Base-by-base conservation (phyloP, 2,113 vertebrate species). In the Anser brachyrhynchus region DNA sequence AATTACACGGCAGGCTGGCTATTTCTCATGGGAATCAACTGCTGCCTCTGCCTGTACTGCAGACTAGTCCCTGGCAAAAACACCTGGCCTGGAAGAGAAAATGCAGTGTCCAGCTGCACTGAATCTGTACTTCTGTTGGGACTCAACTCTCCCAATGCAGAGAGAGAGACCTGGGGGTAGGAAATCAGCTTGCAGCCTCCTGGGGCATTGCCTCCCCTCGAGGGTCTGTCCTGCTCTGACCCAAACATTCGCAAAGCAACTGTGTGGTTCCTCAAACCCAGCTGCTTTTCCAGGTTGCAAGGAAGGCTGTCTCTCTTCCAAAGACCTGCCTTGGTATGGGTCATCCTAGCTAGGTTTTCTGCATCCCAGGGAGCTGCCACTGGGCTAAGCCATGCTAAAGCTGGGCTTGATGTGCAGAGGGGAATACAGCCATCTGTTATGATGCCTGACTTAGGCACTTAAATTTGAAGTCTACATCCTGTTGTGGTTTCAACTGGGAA, bases 151-250 rank as follows among this genome's bases (percentile, higher is more conserved):
- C 41, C 37, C 19, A 52, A 61, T 0, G 6, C 3, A 64, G 43
- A 64, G 9, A 81, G 23, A 44, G 28, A 82, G 31, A 51, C 13
- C 31, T 17, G 22, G 3, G 13, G 6, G 10, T 3, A 52, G 44
- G 35, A 91, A 66, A 73, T 57, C 44, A 92, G 16, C 26, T 46
- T 52, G 17, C 19, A 51, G 23, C 2, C 41, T 41, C 44, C 33
- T 21, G 7, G 61, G 28, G 28, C 19, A 46, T 54, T 84, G 21
- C 9, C 49, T 61, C 8, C 12, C 37, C 35, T 21, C 0, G 0
- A 2, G 39, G 13, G 1, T 1, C 20, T 8, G 8, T 65, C 33
- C 35, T 0, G 0, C 11, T 83, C 62, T 67, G 26, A 41, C 10
- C 18, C 39, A 90, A 55, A 78, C 7, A 49, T 1, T 11, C 11